These are phyloP conservation scores for Nothocercus julius DNA, from an alignment of 2,113 vertebrate species.

Conservation along the genomic window DNA sequence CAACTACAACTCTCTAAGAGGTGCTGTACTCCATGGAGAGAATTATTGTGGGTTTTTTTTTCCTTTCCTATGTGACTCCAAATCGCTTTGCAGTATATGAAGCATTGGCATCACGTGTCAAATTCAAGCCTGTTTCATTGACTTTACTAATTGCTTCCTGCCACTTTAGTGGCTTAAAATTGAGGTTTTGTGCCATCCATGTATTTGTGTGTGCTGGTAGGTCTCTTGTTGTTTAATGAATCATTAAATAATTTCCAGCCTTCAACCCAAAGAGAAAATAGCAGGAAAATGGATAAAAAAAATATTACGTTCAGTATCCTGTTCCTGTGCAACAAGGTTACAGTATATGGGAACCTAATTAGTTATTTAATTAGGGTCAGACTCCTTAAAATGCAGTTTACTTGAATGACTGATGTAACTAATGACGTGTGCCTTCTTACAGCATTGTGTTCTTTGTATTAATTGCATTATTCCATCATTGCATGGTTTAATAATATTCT, in stretches of 20 bases:
- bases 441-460: slow-evolving; percentile 41
- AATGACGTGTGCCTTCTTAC: slow-evolving; percentile 34
- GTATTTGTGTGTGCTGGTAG: not conserved
- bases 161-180: not conserved
- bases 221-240: slow-evolving; percentile 24
- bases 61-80: not conserved
- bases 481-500: not conserved
- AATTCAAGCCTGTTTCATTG: not conserved
- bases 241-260: slow-evolving; percentile 29
- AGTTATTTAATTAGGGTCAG: slow-evolving; percentile 60
- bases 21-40: not conserved
- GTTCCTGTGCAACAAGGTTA: not conserved
- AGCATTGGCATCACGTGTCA: not conserved
- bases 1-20: not conserved
- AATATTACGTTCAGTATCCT: not conserved
- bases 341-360: slow-evolving; percentile 32
- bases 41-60: not conserved
- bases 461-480: slow-evolving; percentile 35
- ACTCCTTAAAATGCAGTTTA: slow-evolving; percentile 26
- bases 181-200: not conserved
- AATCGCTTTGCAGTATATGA: fast-evolving
- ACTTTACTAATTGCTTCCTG: not conserved
- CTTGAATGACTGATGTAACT: slow-evolving; percentile 20
- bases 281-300: not conserved
- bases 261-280: slow-evolving; percentile 27